A percentile compares a stretch with the other conserved stretches of the same genome.
Evolutionary conservation across 2,113 vertebrate genomes (phyloP).

Genomic region (Nycticebus coucang): DNA sequence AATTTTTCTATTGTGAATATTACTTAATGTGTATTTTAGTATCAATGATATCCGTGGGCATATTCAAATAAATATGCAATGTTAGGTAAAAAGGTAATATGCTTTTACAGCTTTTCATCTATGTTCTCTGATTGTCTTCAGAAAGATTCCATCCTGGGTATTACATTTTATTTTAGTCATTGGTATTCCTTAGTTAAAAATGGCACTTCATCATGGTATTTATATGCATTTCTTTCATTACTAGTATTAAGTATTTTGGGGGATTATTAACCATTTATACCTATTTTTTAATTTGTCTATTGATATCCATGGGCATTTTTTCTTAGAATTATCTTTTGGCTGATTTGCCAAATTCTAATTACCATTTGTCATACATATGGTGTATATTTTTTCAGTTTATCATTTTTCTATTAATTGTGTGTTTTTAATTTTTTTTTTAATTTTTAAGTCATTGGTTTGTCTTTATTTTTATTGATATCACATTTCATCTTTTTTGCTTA

Average conservation of each 20-base stretch:
- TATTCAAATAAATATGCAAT: neutral
- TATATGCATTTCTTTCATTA: neutral
- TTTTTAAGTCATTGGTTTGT: neutral
- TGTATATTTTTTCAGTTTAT: neutral
- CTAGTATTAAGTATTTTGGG: neutral
- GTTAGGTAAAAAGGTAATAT: neutral
- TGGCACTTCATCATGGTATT: neutral
- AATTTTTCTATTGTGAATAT: neutral
- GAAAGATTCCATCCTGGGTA: neutral
- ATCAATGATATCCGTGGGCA: too few relatives aligned
- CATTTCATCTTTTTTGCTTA: neutral
- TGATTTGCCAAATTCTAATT: neutral
- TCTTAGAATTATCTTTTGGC: neutral
- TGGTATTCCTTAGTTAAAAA: neutral
- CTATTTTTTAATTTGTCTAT: neutral
- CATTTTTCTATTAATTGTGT: neutral
- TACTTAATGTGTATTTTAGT: neutral
- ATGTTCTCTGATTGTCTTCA: neutral
- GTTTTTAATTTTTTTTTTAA: neutral
- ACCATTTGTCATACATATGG: neutral
- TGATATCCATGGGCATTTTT: neutral
- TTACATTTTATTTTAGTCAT: neutral
- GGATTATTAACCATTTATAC: neutral
- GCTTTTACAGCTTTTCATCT: neutral
- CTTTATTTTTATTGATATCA: neutral